Conservation (phyloP, 2,888 invertebrate genomes). For the Luperina nickerlii region DNA sequence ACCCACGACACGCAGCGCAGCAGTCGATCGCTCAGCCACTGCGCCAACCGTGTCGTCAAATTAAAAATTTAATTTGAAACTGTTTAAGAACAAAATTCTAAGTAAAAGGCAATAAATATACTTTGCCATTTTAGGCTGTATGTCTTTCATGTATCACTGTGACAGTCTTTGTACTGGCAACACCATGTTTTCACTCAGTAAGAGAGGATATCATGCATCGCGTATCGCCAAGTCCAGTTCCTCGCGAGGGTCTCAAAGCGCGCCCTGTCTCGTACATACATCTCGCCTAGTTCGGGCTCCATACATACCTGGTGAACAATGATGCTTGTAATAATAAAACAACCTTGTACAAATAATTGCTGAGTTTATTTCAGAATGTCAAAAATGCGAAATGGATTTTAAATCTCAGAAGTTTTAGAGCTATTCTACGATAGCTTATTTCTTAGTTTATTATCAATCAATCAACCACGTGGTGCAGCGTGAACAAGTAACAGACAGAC, state of each 20-base stretch:
- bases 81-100: background rate
- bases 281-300: conserved; percentile 95
- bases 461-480: too few species aligned
- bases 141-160: conserved; percentile 17
- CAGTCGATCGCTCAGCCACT: too few species aligned
- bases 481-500: too few species aligned
- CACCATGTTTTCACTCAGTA: conserved; percentile 57
- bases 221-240: conserved; percentile 97
- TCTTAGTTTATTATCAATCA: background rate
- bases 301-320: conserved; percentile 93
- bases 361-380: background rate
- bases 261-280: conserved; percentile 93
- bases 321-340: background rate
- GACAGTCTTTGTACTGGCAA: conserved; percentile 3
- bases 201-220: conserved; percentile 93
- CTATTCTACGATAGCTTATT: background rate
- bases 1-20: too few species aligned
- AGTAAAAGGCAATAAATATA: conserved; percentile 34
- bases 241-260: conserved; percentile 95
- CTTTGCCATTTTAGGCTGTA: conserved; percentile 15
- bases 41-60: too few species aligned
- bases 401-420: background rate
- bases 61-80: too few species aligned
- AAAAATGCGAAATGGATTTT: background rate
- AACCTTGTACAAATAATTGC: background rate